Evolutionary conservation across 2,113 vertebrate genomes (phyloP).

Genomic region (Solenodon paradoxus): DNA sequence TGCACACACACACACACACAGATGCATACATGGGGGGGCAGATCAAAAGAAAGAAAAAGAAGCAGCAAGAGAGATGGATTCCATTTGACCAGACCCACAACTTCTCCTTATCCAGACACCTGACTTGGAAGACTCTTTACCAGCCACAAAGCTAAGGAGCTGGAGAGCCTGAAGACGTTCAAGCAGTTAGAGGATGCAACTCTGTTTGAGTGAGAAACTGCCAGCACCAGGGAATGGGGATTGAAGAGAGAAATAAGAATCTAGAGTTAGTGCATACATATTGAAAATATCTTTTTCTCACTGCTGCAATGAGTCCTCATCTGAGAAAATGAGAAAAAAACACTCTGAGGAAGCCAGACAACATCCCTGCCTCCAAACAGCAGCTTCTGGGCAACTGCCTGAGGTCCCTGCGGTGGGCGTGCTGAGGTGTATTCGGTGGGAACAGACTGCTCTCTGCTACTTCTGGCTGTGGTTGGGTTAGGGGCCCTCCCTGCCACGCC

Average conservation of each 20-base stretch:
- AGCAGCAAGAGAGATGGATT: background rate
- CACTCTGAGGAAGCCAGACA: background rate
- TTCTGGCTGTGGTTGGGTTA: background rate
- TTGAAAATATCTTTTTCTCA: background rate
- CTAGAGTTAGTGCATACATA: no score
- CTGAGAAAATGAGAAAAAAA: background rate
- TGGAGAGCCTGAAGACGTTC: no score
- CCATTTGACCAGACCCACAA: background rate
- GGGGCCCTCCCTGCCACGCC: background rate
- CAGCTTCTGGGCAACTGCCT: background rate
- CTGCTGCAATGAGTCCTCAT: background rate
- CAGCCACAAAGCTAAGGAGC: no score
- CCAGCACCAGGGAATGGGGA: no score
- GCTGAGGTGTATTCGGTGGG: background rate
- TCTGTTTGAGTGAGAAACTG: no score
- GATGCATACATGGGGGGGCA: no score
- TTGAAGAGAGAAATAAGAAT: no score
- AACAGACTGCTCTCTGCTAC: background rate
- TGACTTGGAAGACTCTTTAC: background rate
- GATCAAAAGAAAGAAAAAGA: background rate
- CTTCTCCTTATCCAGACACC: background rate
- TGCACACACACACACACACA: no score
- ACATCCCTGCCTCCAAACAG: background rate
- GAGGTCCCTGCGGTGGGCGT: background rate
- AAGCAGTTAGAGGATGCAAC: no score